phyloP scores from a whole-genome alignment of 2,797 vertebrate genomes.

The Discoglossus pictus region DNA sequence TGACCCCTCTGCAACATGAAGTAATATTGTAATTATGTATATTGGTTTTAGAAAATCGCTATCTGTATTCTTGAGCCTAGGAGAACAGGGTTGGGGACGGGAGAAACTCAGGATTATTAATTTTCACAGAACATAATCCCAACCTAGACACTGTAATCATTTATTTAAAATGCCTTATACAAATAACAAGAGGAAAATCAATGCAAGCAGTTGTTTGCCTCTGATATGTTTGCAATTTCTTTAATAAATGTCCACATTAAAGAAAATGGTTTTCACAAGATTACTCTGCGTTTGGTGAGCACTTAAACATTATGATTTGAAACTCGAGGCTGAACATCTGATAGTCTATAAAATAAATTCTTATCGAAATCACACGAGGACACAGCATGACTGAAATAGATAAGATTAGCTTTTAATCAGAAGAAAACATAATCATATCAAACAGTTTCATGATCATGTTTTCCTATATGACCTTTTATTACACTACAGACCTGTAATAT shows the following conservation, averaged over 20 bases:
- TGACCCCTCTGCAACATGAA: conserved; percentile 41
- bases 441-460: no score
- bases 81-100: conserved; percentile 12
- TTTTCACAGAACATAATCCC: conserved; percentile 46
- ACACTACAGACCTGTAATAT: no score
- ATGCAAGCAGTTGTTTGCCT: conserved; percentile 25
- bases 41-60: conserved; percentile 46
- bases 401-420: no score
- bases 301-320: conserved; percentile 23
- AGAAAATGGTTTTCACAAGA: conserved; percentile 22
- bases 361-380: no score
- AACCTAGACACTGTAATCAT: conserved; percentile 39
- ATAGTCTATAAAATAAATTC: no score
- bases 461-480: no score
- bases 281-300: conserved; percentile 15
- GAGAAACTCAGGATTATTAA: conserved; percentile 22
- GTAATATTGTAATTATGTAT: conserved; percentile 46
- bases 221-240: conserved; percentile 18
- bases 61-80: conserved; percentile 33
- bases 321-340: no score
- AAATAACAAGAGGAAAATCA: conserved; percentile 40
- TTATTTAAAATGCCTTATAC: conserved; percentile 43
- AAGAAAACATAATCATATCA: no score
- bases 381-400: no score
- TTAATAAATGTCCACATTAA: conserved; percentile 19